Evolutionary conservation across 1,140 invertebrate species (phyloP).

Genomic region (Zaprionus davidi): DNA sequence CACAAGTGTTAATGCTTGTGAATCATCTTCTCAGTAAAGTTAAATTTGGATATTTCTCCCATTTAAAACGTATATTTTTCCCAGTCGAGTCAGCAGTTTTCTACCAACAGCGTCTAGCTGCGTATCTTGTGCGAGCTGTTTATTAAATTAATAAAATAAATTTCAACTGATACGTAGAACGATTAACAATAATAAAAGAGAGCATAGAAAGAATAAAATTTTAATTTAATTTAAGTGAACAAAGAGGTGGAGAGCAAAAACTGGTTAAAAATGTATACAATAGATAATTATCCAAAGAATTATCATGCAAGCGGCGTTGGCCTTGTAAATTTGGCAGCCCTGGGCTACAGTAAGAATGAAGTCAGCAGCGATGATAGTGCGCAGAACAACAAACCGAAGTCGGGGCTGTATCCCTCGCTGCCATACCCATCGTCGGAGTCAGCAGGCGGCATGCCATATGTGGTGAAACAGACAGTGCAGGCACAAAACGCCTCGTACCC

Average conservation of each 20-base stretch:
- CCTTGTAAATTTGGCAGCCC: constrained; percentile 76
- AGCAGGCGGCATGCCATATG: constrained; percentile 66
- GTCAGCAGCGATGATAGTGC: constrained; percentile 30
- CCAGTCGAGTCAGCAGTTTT: constrained; percentile 73
- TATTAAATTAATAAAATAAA: constrained; percentile 7
- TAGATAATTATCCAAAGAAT: constrained; percentile 82
- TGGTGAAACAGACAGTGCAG: constrained; percentile 65
- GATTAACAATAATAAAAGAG: constrained; percentile 11
- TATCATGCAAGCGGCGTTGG: constrained; percentile 82
- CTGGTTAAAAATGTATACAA: constrained; percentile 63
- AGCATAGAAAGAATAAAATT: background rate
- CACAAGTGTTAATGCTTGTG: constrained; percentile 69
- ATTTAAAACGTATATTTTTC: constrained; percentile 67
- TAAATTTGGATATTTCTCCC: constrained; percentile 77
- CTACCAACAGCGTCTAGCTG: constrained; percentile 42
- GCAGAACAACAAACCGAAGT: constrained; percentile 49
- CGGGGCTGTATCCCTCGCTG: constrained; percentile 74
- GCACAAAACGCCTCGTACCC: constrained; percentile 51
- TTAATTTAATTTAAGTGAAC: constrained; percentile 4
- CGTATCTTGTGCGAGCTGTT: constrained; percentile 30
- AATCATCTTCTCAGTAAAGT: constrained; percentile 73
- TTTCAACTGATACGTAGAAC: constrained; percentile 39
- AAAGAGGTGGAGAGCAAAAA: constrained; percentile 1
- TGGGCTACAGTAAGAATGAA: constrained; percentile 80
- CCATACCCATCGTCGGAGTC: constrained; percentile 71